Percentiles rank a stretch among this genome's conserved stretches.
phyloP scores from a whole-genome alignment of 2,888 invertebrate genomes.

The Thysanoteuthis rhombus region DNA sequence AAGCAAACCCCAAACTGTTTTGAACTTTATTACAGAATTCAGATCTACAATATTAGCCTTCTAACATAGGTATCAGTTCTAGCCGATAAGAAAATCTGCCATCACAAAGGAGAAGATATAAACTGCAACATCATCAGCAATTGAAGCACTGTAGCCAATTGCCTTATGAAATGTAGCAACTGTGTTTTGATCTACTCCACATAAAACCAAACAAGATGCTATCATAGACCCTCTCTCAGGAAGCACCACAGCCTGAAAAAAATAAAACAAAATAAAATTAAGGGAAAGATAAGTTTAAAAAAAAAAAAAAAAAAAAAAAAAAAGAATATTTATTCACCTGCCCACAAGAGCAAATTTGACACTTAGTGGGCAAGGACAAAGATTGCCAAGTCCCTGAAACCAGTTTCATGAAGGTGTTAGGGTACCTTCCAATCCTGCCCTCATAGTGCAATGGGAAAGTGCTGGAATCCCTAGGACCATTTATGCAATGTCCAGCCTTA shows the following conservation, averaged over 20 bases:
- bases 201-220: constrained; percentile 53
- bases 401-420: too few species aligned
- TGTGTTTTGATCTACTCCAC: constrained; percentile 52
- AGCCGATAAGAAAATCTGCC: neutral
- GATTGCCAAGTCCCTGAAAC: too few species aligned
- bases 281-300: too few species aligned
- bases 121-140: constrained; percentile 53
- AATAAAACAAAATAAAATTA: neutral
- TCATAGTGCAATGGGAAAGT: too few species aligned
- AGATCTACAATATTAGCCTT: neutral
- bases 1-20: neutral
- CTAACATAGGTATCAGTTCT: neutral
- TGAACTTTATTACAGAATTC: neutral
- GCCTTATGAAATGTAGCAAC: constrained; percentile 49
- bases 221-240: constrained; percentile 49
- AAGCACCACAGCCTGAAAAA: constrained; percentile 49
- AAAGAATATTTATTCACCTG: too few species aligned
- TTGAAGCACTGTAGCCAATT: constrained; percentile 51
- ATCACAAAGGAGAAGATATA: constrained; percentile 55
- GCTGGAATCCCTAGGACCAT: too few species aligned
- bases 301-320: too few species aligned
- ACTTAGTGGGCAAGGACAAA: too few species aligned
- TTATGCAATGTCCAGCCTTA: too few species aligned
- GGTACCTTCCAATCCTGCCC: too few species aligned
- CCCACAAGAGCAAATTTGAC: too few species aligned